Evolutionary conservation across 2,797 vertebrate genomes (phyloP), one percentile per base, ranked within the genome.

Genomic region (Semotilus atromaculatus): DNA sequence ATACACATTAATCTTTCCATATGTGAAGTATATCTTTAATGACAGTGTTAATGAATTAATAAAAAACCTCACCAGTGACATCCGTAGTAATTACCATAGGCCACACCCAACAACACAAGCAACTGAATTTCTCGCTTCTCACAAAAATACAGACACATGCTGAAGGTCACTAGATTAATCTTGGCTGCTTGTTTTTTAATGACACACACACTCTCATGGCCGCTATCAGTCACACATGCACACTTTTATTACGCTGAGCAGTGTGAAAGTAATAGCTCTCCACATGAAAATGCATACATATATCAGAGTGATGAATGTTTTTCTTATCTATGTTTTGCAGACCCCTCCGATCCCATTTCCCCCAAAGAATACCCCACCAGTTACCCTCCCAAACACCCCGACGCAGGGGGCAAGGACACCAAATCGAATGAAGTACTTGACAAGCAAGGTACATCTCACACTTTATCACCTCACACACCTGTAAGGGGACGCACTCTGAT

Each of bases 341-440:
- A 96, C 96, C 97, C 97, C 34, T 94, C 95, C 90, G 97, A 97
- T 21, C 94, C 97, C 11, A 91, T 95, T 89, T 93, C 94, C 89
- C 91, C 96, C 89, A 96, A 96, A 95, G 95, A 96, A 91, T 94
- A 94, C 45, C 96, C 98, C 82, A 98, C 97, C 84, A 96, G 92
- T 93, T 95, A 94, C 88, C 92, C 96, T 0, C 96, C 97, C 48
- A 96, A 96, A 86, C 93, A 96, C 90, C 72, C 96, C 81, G 96
- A 97, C 5, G 93, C 93, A 84, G 96, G 94, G 0, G 94, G 93
- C 85, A 98, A 97, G 91, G 96, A 96, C 77, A 92, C 93, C 76
- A 94, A 93, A 88, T 90, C 88, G 53, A 94, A 94, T 9, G 93
- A 95, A 0, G 92, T 94, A 38, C 81, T 94, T 74, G 91, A 91